Base-by-base conservation (phyloP, 2,113 vertebrate species). In the Alosa alosa region DNA sequence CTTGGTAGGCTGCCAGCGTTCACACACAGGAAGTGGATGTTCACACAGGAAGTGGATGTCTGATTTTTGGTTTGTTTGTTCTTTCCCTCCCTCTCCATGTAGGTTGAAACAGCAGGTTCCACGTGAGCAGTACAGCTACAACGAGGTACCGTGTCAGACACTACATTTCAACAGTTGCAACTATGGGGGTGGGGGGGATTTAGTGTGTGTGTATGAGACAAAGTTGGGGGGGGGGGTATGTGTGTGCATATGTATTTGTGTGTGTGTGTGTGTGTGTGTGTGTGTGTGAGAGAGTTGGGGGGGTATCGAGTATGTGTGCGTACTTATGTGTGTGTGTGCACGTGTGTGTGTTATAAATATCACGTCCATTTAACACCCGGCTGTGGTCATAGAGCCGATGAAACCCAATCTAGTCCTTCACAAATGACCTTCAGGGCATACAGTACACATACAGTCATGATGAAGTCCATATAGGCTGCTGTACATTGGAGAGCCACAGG, bases 21-120 rank as follows among this genome's bases (percentile, higher is more conserved):
- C 25, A 75, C 68, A 75, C 68, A 39, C 10, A 15, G 25, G 10
- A 36, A 39, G 31, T 36, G 68, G 39, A 75, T 64, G 36, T 31
- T 31, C 68, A 78, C 72, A 39, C 13, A 18, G 31, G 11, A 39
- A 41, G 31, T 39, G 72, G 39, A 78, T 68, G 2, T 44, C 41
- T 44, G 41, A 44, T 44, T 44, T 44, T 44, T 31, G 31, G 36
- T 84, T 39, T 41, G 36, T n/a, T 13, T 85, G 46, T 82, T 50
- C 81, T 57, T 85, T n/a, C n/a, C 13, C 8, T 72, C 8, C 4
- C 13, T 82, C 4, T 72, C 44, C 82, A 45, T 85, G 75, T 90
- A 96, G 96, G 89, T 93, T 96, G 90, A 96, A 96, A 89, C 95
- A 96, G 88, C 96, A 96, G 89, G 94, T 95, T 86, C 93, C 94